Evolutionary conservation across 2,113 vertebrate genomes (phyloP), one percentile per base, ranked within the genome.

Genomic region (Xiphophorus maculatus): DNA sequence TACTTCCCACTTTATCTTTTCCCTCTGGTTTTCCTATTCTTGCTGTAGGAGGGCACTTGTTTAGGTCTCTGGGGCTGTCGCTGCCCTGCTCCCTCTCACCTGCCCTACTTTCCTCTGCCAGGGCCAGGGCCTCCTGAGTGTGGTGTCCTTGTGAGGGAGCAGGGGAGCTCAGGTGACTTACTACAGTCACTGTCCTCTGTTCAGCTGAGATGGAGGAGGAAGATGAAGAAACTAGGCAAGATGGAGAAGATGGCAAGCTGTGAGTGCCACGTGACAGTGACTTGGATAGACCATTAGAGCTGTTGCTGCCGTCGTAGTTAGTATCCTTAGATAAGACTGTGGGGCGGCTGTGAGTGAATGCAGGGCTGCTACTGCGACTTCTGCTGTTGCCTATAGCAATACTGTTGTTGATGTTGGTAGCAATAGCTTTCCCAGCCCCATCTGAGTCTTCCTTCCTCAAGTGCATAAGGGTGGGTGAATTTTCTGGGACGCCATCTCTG

Each of bases 401-500:
- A 83, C 70, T 75, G 73, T 67, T 88, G 73, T 71, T 83, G 27
- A 73, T 40, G 0, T 76, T 88, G 81, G 71, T 86, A 73, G 79
- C 84, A 83, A 81, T 77, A 27, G 87, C 84, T 82, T 93, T 94
- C 63, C 80, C 89, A 64, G 68, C 22, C 15, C 86, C 89, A 37
- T 93, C 91, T 4, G 42, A 54, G 63, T 95, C 94, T 63, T 95
- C 94, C 66, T 92, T 94, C 51, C 88, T 83, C 40, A 86, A 76
- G 30, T 89, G 81, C 19, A 73, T 79, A 40, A 87, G 60, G 40
- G 69, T 65, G 9, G 88, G 83, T 7, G 80, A 83, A 88, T 87
- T 92, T 71, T 95, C 94, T 75, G 85, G 42, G 72, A 90, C 64
- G 70, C 85, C 82, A 84, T 95, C 94, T 88, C 92, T 95, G 88